A percentile compares a stretch with the other conserved stretches of the same genome.
Conservation (phyloP, 2,888 invertebrate genomes). For the Caenorhabditis doughertyi region DNA sequence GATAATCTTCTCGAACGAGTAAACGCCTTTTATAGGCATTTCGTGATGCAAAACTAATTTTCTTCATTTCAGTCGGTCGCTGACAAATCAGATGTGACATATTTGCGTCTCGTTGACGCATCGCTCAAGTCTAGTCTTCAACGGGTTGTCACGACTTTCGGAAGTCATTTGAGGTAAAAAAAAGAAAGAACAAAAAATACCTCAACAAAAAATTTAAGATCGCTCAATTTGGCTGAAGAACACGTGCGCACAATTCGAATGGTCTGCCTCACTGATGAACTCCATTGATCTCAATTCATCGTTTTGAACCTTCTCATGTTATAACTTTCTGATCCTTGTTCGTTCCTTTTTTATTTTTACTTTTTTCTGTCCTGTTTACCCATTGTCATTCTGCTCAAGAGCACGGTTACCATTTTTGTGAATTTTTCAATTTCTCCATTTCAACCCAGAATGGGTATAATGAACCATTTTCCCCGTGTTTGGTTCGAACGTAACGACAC, state of each 20-base stretch:
- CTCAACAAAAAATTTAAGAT: conserved; percentile 41
- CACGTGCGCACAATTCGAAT: conserved; percentile 48
- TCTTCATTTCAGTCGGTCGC: conserved; percentile 60
- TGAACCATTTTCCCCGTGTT: conserved; percentile 22
- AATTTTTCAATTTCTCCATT: conserved; percentile 11
- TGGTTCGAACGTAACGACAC: not conserved
- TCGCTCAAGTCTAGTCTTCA: conserved; percentile 59
- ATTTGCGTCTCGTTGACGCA: conserved; percentile 49
- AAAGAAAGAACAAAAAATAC: not conserved
- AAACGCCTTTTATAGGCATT: not conserved
- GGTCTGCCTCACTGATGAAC: conserved; percentile 46
- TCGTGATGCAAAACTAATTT: conserved; percentile 4
- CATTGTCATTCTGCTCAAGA: not conserved
- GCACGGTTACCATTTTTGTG: conserved; percentile 38
- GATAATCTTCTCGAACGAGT: too few species aligned
- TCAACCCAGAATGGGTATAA: not conserved
- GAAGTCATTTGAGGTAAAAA: conserved; percentile 50
- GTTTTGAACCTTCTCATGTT: conserved; percentile 22
- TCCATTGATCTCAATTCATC: conserved; percentile 25
- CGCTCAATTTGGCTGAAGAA: conserved; percentile 53
- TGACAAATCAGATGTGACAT: conserved; percentile 63
- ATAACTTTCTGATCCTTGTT: not conserved
- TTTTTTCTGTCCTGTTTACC: not conserved
- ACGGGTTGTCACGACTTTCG: conserved; percentile 56
- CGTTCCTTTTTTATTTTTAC: not conserved